phyloP scores from a whole-genome alignment of 2,113 vertebrate genomes.

The Machaerirhynchus nigripectus region DNA sequence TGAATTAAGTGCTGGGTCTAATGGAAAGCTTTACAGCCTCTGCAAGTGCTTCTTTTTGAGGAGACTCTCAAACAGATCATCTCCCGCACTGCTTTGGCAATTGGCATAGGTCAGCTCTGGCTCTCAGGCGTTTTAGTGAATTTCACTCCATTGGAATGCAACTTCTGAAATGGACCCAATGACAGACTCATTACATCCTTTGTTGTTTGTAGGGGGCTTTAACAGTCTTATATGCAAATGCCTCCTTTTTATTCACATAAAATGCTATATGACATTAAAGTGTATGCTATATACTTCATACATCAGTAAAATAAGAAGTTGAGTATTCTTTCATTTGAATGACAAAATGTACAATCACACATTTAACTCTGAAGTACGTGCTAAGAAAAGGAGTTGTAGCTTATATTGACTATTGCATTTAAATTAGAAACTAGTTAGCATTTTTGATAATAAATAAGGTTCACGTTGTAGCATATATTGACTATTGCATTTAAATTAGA shows the following conservation, averaged over 20 bases:
- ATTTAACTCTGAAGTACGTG: slow-evolving; percentile 53
- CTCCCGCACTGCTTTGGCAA: background rate
- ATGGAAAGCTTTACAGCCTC: background rate
- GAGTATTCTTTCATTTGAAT: slow-evolving; percentile 18
- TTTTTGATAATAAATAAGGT: slow-evolving; percentile 36
- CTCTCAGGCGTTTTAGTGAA: background rate
- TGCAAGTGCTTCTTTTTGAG: background rate
- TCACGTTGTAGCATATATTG: background rate
- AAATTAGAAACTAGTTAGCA: slow-evolving; percentile 46
- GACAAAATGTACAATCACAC: slow-evolving; percentile 20
- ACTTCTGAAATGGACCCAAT: background rate
- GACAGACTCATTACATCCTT: background rate
- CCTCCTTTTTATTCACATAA: background rate
- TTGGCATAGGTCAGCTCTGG: background rate
- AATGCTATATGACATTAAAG: background rate
- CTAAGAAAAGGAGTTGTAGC: slow-evolving; percentile 37
- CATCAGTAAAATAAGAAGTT: background rate
- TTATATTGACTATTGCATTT: slow-evolving; percentile 47
- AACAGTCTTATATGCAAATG: background rate
- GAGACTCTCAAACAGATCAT: background rate
- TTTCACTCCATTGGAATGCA: background rate
- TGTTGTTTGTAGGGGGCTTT: background rate
- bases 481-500: slow-evolving; percentile 59
- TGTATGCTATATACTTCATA: background rate
- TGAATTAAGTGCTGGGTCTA: background rate